phyloP scores from a whole-genome alignment of 2,113 vertebrate genomes.

The Ictalurus furcatus region DNA sequence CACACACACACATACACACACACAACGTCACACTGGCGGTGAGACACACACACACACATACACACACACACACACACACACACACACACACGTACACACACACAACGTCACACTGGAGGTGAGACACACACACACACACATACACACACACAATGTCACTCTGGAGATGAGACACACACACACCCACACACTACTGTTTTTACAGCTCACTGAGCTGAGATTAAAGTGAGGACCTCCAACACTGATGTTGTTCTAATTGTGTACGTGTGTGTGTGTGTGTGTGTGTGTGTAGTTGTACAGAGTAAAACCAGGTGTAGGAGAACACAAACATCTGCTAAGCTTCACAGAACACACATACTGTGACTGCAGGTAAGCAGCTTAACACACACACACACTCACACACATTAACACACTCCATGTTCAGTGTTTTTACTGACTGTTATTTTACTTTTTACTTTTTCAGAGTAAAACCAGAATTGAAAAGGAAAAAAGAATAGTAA shows the following conservation, averaged over 20 bases:
- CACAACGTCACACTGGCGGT: no score
- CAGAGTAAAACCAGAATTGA: constrained; percentile 88
- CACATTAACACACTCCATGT: background rate
- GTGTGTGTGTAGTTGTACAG: constrained; percentile 62
- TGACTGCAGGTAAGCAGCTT: constrained; percentile 67
- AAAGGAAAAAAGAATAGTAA: constrained; percentile 91
- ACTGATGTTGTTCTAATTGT: background rate
- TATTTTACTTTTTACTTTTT: constrained; percentile 48
- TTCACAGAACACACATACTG: constrained; percentile 71
- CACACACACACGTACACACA: no score
- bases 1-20: background rate
- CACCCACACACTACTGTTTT: background rate
- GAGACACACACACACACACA: background rate
- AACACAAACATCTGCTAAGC: constrained; percentile 59
- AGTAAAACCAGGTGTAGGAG: constrained; percentile 49
- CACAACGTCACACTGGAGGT: no score
- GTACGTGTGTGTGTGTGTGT: background rate
- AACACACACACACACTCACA: background rate
- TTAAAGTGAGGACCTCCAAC: background rate
- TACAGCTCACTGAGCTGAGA: background rate
- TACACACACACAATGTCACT: background rate
- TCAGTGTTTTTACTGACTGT: background rate
- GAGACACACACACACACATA: no score
- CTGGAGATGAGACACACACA: no score
- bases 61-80: no score